A percentile compares a stretch with the other conserved stretches of the same genome.
Evolutionary conservation across 2,888 invertebrate species (phyloP).

Genomic region (Cheilosia scutellata): DNA sequence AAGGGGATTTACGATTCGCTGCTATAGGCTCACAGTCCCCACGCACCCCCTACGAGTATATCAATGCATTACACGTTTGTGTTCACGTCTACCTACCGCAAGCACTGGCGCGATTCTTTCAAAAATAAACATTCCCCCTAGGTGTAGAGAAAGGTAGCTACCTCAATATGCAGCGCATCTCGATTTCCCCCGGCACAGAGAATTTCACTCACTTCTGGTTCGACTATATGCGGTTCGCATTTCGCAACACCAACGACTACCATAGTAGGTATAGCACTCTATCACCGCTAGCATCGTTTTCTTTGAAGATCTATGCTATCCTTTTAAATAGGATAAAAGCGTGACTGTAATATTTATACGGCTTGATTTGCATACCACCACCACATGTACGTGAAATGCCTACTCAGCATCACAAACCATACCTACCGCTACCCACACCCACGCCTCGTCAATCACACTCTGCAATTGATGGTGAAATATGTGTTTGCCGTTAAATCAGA

Average conservation of each 20-base stretch:
- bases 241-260: slow-evolving; percentile 21
- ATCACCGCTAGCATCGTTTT: slow-evolving; percentile 69
- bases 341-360: slow-evolving; percentile 77
- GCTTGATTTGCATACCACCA: slow-evolving; percentile 76
- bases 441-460: slow-evolving; percentile 61
- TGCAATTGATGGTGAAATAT: slow-evolving; percentile 72
- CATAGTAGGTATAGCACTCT: slow-evolving; percentile 32
- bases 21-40: slow-evolving; percentile 22
- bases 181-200: slow-evolving; percentile 31
- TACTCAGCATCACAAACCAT: slow-evolving; percentile 22
- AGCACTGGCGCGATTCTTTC: slow-evolving; percentile 64
- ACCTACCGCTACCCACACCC: background rate
- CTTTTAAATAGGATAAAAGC: slow-evolving; percentile 76
- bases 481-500: slow-evolving; percentile 69
- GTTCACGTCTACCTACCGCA: slow-evolving; percentile 71
- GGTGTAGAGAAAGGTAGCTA: slow-evolving; percentile 17
- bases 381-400: slow-evolving; percentile 57
- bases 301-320: slow-evolving; percentile 76
- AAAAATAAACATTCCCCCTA: slow-evolving; percentile 64
- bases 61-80: slow-evolving; percentile 74
- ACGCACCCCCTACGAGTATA: background rate
- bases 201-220: slow-evolving; percentile 18
- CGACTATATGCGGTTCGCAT: slow-evolving; percentile 29
- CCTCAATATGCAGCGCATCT: slow-evolving; percentile 41
- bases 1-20: slow-evolving; percentile 64